These are phyloP conservation scores for Ennomos fuscantarius DNA, from an alignment of 2,888 invertebrate species.

Conservation along the genomic window DNA sequence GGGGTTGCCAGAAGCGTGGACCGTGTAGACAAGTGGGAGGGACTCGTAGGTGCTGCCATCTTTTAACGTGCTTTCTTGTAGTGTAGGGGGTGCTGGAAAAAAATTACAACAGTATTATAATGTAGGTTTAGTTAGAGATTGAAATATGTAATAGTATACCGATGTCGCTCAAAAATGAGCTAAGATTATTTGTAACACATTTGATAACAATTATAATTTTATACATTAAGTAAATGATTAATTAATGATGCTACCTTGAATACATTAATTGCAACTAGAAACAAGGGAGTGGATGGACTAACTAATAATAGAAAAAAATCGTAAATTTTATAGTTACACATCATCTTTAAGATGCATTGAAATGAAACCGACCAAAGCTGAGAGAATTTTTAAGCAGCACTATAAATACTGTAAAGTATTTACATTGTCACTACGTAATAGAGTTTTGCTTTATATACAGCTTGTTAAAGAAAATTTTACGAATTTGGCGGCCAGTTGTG, in stretches of 20 bases:
- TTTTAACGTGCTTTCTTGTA: slow-evolving; percentile 89
- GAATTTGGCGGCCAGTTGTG: slow-evolving; percentile 34
- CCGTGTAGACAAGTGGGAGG: slow-evolving; percentile 91
- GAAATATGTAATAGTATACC: background rate
- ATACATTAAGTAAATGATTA: too few relatives aligned
- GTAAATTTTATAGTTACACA: too few relatives aligned
- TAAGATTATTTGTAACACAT: background rate
- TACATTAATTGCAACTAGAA: too few relatives aligned
- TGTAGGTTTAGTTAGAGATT: background rate
- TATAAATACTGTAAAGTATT: slow-evolving; percentile 53
- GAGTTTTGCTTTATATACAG: slow-evolving; percentile 71
- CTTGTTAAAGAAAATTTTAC: slow-evolving; percentile 54
- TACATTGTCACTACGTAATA: slow-evolving; percentile 47
- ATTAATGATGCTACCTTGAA: too few relatives aligned
- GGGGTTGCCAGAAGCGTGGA: slow-evolving; percentile 91
- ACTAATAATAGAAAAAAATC: too few relatives aligned
- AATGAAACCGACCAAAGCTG: slow-evolving; percentile 40
- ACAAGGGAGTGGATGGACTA: too few relatives aligned
- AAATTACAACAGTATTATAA: slow-evolving; percentile 3
- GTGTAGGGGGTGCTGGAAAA: slow-evolving; percentile 88
- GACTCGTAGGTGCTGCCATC: slow-evolving; percentile 92
- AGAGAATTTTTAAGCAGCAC: slow-evolving; percentile 46
- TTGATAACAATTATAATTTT: too few relatives aligned
- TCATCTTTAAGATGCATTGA: too few relatives aligned
- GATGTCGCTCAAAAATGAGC: background rate